These are phyloP conservation scores for Scopus umbretta DNA, from an alignment of 2,113 vertebrate genomes.

Conservation along the genomic window DNA sequence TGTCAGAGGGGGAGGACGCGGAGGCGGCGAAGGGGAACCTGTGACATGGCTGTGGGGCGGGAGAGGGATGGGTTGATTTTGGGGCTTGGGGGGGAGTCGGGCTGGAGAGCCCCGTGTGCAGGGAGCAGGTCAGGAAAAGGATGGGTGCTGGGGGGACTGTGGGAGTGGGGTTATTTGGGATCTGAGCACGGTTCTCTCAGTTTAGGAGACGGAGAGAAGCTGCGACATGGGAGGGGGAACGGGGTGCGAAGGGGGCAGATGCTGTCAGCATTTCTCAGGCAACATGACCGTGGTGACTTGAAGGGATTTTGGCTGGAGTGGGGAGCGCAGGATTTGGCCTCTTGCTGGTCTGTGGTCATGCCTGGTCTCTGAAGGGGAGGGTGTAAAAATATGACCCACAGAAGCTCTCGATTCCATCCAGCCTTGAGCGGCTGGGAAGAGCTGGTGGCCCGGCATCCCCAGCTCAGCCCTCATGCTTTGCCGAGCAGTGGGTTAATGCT, in stretches of 20 bases:
- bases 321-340: background rate
- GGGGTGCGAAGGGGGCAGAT: background rate
- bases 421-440: background rate
- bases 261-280: rapidly evolving
- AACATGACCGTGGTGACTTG: rapidly evolving
- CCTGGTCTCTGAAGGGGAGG: background rate
- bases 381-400: rapidly evolving
- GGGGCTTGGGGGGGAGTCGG: background rate
- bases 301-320: background rate
- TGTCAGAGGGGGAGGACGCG: background rate
- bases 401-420: background rate
- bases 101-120: background rate
- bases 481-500: background rate
- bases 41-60: background rate
- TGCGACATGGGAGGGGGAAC: rapidly evolving
- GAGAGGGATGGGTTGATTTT: rapidly evolving
- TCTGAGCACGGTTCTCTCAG: background rate
- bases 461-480: background rate
- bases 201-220: background rate
- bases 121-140: background rate
- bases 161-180: background rate
- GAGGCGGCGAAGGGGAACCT: background rate
- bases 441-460: background rate
- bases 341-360: background rate
- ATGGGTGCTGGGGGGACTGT: rapidly evolving